Conservation (phyloP, 2,888 invertebrate genomes). For the Chymomyza amoena region DNA sequence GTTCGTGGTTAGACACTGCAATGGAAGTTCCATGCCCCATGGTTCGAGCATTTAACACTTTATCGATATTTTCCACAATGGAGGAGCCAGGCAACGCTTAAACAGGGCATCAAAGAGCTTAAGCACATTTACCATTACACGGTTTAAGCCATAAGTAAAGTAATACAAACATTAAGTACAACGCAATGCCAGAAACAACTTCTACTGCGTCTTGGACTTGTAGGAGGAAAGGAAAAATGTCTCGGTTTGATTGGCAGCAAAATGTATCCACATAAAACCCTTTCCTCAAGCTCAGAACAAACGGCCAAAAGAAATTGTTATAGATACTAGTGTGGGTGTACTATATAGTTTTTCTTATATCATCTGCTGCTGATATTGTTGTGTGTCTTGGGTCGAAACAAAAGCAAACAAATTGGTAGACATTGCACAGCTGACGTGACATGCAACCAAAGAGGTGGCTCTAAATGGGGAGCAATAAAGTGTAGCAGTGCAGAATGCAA, state of each 20-base stretch:
- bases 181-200: neutral
- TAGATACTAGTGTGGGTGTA: neutral
- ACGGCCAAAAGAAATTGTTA: neutral
- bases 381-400: conserved; percentile 4
- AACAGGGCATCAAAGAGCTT: conserved; percentile 29
- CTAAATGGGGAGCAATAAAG: neutral
- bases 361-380: conserved; percentile 10
- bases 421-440: conserved; percentile 31
- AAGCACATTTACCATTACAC: conserved; percentile 51
- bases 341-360: conserved; percentile 13
- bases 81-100: conserved; percentile 1
- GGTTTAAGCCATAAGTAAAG: conserved; percentile 46
- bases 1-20: conserved; percentile 5
- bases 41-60: conserved; percentile 60
- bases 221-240: neutral
- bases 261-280: conserved; percentile 7
- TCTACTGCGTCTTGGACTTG: conserved; percentile 29
- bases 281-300: neutral
- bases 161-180: conserved; percentile 34
- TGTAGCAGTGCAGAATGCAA: neutral
- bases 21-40: conserved; percentile 17
- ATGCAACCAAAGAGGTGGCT: conserved; percentile 8
- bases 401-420: conserved; percentile 45
- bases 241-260: conserved; percentile 13
- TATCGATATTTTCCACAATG: conserved; percentile 44